phyloP scores from a whole-genome alignment of 1,140 invertebrate species.

The Apis laboriosa region DNA sequence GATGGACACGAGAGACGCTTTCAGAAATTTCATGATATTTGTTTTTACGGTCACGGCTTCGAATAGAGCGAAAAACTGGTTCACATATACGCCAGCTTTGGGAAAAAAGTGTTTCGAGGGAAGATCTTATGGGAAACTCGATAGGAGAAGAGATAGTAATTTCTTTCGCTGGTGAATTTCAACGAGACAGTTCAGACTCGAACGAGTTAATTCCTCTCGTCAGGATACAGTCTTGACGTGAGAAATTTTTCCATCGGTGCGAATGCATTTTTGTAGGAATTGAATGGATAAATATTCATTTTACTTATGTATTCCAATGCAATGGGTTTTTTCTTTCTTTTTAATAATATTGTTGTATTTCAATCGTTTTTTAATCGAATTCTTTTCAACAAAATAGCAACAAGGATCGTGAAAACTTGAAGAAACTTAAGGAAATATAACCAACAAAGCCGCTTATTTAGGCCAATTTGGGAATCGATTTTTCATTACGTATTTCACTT shows the following conservation, averaged over 20 bases:
- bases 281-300: too few species aligned
- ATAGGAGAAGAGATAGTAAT: conserved; percentile 35
- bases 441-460: too few species aligned
- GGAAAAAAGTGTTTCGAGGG: conserved; percentile 55
- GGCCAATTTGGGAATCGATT: too few species aligned
- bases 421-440: too few species aligned
- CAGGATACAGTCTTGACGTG: conserved; percentile 7
- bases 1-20: conserved; percentile 53
- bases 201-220: conserved; percentile 56
- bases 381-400: too few species aligned
- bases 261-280: neutral
- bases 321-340: too few species aligned
- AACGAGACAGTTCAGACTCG: conserved; percentile 1
- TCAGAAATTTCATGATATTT: conserved; percentile 58
- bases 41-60: conserved; percentile 65
- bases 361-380: too few species aligned
- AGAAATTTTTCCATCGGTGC: conserved; percentile 31
- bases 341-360: too few species aligned
- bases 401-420: too few species aligned
- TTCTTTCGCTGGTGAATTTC: conserved; percentile 42
- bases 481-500: too few species aligned
- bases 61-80: conserved; percentile 43
- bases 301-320: neutral
- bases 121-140: conserved; percentile 59
- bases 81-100: conserved; percentile 11